Percentiles rank a stretch among this genome's conserved stretches.
Evolutionary conservation across 2,113 vertebrate genomes (phyloP).

Genomic region (Spermophilus dauricus): DNA sequence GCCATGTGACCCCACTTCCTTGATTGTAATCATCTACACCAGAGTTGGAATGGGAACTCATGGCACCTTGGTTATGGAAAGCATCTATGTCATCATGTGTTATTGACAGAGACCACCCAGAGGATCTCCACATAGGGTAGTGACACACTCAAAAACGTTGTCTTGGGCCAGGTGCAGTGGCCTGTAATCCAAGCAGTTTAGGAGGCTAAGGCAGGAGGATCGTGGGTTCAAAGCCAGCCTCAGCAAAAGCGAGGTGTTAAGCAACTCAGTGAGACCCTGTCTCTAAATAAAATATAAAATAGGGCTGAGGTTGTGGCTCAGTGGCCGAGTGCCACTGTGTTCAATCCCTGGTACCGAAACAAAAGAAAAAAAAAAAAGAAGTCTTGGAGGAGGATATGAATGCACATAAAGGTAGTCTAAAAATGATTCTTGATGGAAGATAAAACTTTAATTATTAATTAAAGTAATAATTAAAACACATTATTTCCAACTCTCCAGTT

Average conservation of each 20-base stretch:
- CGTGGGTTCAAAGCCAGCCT: too few relatives aligned
- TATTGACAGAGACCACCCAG: neutral
- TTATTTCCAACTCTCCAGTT: neutral
- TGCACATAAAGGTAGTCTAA: neutral
- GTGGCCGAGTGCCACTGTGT: too few relatives aligned
- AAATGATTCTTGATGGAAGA: neutral
- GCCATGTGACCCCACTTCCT: fast-evolving
- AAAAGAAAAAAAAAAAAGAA: too few relatives aligned
- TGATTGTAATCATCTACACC: neutral
- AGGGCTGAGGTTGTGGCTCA: too few relatives aligned
- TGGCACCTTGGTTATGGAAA: too few relatives aligned
- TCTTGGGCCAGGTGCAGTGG: too few relatives aligned
- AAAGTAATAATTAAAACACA: neutral
- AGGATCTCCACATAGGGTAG: neutral
- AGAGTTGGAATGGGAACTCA: neutral
- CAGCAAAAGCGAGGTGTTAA: too few relatives aligned
- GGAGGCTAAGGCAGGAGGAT: too few relatives aligned
- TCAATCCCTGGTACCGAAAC: too few relatives aligned
- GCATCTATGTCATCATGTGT: neutral
- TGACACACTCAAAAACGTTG: neutral
- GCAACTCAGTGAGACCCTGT: too few relatives aligned
- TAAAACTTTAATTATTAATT: neutral
- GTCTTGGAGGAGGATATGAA: neutral
- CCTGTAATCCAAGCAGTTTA: too few relatives aligned
- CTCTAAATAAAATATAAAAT: too few relatives aligned